These are phyloP conservation scores for Argyra leucocephala DNA, from an alignment of 2,888 invertebrate species.

Conservation along the genomic window DNA sequence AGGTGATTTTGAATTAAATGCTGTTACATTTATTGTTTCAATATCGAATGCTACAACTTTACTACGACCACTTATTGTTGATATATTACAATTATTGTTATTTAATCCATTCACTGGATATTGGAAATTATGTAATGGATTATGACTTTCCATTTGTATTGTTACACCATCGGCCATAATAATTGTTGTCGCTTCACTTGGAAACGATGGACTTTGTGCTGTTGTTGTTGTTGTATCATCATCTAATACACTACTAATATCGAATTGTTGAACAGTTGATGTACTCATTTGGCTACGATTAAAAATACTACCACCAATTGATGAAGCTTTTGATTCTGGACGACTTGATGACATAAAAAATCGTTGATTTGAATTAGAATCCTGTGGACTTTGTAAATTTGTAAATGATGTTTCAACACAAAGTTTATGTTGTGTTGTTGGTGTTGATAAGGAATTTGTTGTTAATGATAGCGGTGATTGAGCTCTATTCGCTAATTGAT, in stretches of 20 bases:
- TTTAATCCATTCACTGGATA: conserved; percentile 9
- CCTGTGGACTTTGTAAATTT: conserved; percentile 52
- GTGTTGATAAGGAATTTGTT: conserved; percentile 42
- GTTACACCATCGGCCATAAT: conserved; percentile 26
- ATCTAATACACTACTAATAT: conserved; percentile 42
- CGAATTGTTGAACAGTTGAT: conserved; percentile 38
- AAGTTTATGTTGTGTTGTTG: conserved; percentile 49
- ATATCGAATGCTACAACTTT: conserved; percentile 41
- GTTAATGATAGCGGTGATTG: conserved; percentile 47
- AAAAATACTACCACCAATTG: conserved; percentile 39
- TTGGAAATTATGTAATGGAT: conserved; percentile 12
- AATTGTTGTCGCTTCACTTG: conserved; percentile 38
- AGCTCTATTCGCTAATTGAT: conserved; percentile 31
- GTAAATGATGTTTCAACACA: conserved; percentile 70
- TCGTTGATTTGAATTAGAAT: conserved; percentile 22
- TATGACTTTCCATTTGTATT: conserved; percentile 13
- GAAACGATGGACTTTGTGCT: conserved; percentile 37
- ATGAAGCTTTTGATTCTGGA: conserved; percentile 32
- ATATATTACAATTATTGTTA: not conserved
- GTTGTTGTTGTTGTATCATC: conserved; percentile 34
- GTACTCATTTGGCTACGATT: conserved; percentile 42
- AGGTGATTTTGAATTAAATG: conserved; percentile 20
- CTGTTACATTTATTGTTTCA: conserved; percentile 21
- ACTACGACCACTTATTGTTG: not conserved
- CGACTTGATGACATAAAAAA: conserved; percentile 27